Evolutionary conservation across 2,113 vertebrate genomes (phyloP), one percentile per base, ranked within the genome.

Genomic region (Illadopsis cleaveri): DNA sequence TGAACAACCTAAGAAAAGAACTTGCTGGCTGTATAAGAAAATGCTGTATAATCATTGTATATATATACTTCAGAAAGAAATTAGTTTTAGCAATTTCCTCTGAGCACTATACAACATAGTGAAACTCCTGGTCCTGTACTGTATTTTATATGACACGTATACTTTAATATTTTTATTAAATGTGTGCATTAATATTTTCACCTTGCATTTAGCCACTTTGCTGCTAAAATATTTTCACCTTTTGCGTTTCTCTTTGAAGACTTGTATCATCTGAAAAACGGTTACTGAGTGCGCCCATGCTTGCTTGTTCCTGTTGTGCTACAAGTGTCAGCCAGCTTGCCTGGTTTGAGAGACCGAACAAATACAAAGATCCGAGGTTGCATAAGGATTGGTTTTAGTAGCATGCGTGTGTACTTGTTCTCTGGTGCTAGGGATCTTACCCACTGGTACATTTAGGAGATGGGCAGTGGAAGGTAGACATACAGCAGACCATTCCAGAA

Each of bases 11-110:
- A 98, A 97, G 95, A 98, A 99, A 98, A 98, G 98, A 99, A 99
- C 98, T 99, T 99, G 99, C 99, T 99, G 98, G 98, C 98, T 98
- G 94, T 98, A 95, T 98, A 98, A 98, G 97, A 98, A 98, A 98
- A 97, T 98, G 96, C 98, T 98, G 88, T 98, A 97, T 96, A 94
- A 94, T 76, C 82, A 33, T 93, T 81, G 45, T 96, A 92, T 98
- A 82, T 98, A 97, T 94, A 97, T 98, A 98, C 94, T 98, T 98
- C 97, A 90, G 94, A 95, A 98, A 98, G 95, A 98, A 87, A 98
- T 93, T 96, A 98, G 84, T 94, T 95, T 97, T 97, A 98, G 98
- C 97, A 94, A 86, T 98, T 98, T 98, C 97, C 98, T 98, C 98
- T 98, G 94, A 97, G 97, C 97, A 98, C 98, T 99, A 98, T 98